phyloP scores from a whole-genome alignment of 2,888 invertebrate genomes.

The Dichetophora obliterata region DNA sequence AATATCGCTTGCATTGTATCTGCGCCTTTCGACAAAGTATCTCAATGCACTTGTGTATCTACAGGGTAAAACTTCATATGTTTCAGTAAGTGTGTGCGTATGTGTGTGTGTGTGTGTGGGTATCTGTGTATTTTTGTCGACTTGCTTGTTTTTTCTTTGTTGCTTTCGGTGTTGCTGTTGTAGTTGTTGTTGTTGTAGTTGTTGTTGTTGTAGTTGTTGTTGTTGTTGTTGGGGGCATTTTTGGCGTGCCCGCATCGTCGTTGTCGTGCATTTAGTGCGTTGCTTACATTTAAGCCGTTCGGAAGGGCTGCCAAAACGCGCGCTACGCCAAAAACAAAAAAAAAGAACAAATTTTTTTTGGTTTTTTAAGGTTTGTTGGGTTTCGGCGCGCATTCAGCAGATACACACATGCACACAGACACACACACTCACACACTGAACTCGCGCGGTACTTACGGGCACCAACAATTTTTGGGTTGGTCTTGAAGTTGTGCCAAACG shows the following conservation, averaged over 20 bases:
- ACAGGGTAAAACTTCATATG: neutral
- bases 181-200: neutral
- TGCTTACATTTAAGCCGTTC: constrained; percentile 64
- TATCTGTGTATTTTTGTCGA: constrained; percentile 32
- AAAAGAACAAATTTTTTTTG: constrained; percentile 44
- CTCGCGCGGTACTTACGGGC: neutral
- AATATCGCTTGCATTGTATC: neutral
- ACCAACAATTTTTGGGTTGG: constrained; percentile 33
- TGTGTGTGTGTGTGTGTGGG: neutral
- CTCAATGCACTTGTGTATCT: constrained; percentile 20
- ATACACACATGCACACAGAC: constrained; percentile 28
- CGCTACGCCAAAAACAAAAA: constrained; percentile 19
- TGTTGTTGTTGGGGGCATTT: constrained; percentile 11
- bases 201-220: neutral
- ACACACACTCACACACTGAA: neutral
- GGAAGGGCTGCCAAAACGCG: constrained; percentile 55
- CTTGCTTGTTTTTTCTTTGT: neutral
- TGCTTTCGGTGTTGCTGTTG: neutral
- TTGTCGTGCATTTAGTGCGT: constrained; percentile 54
- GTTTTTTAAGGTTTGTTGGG: constrained; percentile 44
- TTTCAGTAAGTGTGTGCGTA: neutral
- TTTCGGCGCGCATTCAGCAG: constrained; percentile 47
- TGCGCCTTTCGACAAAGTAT: neutral
- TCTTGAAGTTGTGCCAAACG: constrained; percentile 25
- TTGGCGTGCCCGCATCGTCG: constrained; percentile 40